A percentile compares a stretch with the other conserved stretches of the same genome.
Evolutionary conservation across 2,797 vertebrate genomes (phyloP).

Genomic region (Glyptemys insculpta): DNA sequence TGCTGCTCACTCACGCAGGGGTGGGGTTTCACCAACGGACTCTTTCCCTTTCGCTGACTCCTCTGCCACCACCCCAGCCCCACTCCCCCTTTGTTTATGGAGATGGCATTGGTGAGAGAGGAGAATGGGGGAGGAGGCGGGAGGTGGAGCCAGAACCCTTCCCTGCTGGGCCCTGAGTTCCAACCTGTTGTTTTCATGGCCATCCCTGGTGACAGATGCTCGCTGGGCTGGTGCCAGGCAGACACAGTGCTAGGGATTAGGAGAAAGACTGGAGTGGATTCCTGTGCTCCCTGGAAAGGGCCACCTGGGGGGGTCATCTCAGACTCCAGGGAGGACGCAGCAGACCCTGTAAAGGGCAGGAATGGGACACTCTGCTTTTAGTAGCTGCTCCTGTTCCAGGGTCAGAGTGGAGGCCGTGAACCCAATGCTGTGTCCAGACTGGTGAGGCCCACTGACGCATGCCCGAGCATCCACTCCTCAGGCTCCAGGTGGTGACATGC

Average conservation of each 20-base stretch:
- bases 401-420: neutral
- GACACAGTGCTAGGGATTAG: neutral
- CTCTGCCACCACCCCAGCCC: slow-evolving; percentile 25
- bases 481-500: neutral
- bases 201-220: neutral
- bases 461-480: neutral
- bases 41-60: slow-evolving; percentile 30
- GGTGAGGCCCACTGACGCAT: neutral
- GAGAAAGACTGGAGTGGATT: neutral
- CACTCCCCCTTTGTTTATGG: slow-evolving; percentile 66
- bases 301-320: neutral
- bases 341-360: neutral
- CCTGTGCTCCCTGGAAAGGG: neutral
- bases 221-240: neutral
- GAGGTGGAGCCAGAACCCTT: neutral
- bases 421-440: neutral
- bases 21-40: slow-evolving; percentile 65
- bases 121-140: neutral
- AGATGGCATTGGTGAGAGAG: slow-evolving; percentile 39
- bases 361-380: neutral
- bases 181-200: neutral
- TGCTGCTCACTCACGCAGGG: slow-evolving; percentile 40
- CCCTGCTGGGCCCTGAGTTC: neutral
- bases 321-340: no score
- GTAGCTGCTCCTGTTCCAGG: neutral